These are phyloP conservation scores for Yponomeuta plumbellus DNA, from an alignment of 2,888 invertebrate genomes.

Conservation along the genomic window DNA sequence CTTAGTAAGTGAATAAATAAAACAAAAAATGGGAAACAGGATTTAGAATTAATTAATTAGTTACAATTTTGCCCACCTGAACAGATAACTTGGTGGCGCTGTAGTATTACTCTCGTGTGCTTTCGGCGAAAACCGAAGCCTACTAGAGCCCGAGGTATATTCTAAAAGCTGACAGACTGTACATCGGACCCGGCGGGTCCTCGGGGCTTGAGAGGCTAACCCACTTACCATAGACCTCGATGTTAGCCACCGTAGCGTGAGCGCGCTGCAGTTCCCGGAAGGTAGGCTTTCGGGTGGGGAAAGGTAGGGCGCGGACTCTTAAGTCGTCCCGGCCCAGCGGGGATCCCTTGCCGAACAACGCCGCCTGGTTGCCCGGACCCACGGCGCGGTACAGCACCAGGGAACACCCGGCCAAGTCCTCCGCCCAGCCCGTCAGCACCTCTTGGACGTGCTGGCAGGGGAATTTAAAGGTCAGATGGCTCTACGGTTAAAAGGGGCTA, in stretches of 20 bases:
- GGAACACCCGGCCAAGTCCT: slow-evolving; percentile 80
- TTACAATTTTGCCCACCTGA: no score
- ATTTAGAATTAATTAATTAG: no score
- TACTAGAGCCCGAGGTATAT: no score
- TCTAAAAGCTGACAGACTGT: no score
- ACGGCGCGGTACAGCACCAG: slow-evolving; percentile 86
- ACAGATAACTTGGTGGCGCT: no score
- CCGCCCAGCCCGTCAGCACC: slow-evolving; percentile 81
- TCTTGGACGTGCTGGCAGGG: slow-evolving; percentile 82
- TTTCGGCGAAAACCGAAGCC: no score
- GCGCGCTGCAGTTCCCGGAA: slow-evolving; percentile 87
- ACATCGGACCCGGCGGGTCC: no score
- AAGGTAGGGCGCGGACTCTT: slow-evolving; percentile 83
- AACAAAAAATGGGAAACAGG: no score
- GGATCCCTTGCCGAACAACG: slow-evolving; percentile 85
- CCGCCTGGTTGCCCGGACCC: slow-evolving; percentile 81
- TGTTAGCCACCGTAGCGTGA: slow-evolving; percentile 80
- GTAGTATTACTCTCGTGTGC: no score
- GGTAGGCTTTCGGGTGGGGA: slow-evolving; percentile 88
- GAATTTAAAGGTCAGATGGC: no score
- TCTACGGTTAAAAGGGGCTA: no score
- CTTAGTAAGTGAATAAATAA: no score
- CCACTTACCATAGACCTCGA: slow-evolving; percentile 80
- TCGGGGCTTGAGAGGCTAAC: background rate
- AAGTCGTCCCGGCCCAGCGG: slow-evolving; percentile 79